Conservation (phyloP, 2,113 vertebrate species). For the Benitochromis conjunctus region DNA sequence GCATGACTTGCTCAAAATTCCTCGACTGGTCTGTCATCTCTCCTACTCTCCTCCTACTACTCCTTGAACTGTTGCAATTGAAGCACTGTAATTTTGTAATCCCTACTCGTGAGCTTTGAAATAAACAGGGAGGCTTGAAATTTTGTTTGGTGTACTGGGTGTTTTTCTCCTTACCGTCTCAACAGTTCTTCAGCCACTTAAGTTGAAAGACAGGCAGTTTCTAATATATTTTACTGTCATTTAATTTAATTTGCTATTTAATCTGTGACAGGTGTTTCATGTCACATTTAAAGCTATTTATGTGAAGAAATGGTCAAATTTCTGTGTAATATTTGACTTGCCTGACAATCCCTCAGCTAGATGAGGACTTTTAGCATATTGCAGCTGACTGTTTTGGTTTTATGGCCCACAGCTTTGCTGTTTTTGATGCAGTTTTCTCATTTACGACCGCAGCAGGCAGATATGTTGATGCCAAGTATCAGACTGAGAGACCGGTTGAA, state of each 20-base stretch:
- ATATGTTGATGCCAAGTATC: neutral
- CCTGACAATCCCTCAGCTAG: neutral
- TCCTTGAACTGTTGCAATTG: slow-evolving; percentile 62
- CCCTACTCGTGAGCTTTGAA: slow-evolving; percentile 75
- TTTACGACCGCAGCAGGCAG: neutral
- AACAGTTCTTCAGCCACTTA: neutral
- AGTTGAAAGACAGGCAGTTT: neutral
- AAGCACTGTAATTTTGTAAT: slow-evolving; percentile 80
- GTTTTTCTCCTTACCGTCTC: neutral
- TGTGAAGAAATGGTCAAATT: neutral
- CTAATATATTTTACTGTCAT: neutral
- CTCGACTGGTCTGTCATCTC: slow-evolving; percentile 66
- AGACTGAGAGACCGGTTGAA: neutral
- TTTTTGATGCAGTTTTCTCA: neutral
- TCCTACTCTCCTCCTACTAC: slow-evolving; percentile 59
- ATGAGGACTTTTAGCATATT: neutral
- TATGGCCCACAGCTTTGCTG: neutral
- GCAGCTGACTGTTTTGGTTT: neutral
- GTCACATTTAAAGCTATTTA: neutral
- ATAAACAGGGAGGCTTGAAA: slow-evolving; percentile 72
- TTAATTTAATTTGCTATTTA: neutral
- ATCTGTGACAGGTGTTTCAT: neutral
- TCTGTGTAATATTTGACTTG: neutral
- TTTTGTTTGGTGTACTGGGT: slow-evolving; percentile 36
- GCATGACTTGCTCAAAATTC: slow-evolving; percentile 81